phyloP scores from a whole-genome alignment of 2,113 vertebrate genomes.

The Camarhynchus parvulus region DNA sequence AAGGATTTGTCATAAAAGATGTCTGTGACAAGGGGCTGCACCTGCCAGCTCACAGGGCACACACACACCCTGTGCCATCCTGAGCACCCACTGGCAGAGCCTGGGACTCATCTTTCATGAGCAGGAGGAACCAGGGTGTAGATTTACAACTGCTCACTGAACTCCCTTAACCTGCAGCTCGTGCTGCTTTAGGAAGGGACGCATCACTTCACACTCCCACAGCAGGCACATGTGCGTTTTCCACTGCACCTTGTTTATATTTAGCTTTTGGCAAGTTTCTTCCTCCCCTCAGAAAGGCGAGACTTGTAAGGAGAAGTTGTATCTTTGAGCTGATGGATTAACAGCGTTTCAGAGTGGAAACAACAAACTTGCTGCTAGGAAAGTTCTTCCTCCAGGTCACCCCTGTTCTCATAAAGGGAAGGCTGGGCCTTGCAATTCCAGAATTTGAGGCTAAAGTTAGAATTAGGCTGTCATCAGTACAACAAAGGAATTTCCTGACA shows the following conservation, averaged over 20 bases:
- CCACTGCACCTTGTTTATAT: background rate
- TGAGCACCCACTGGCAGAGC: background rate
- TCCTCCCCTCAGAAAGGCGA: background rate
- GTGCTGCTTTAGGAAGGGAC: background rate
- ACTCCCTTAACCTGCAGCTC: background rate
- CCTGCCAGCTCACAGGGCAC: background rate
- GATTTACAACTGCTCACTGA: background rate
- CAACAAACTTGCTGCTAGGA: background rate
- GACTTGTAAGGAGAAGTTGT: background rate
- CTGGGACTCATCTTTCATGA: background rate
- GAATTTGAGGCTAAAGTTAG: constrained; percentile 32
- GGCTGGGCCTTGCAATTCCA: background rate
- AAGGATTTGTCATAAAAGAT: too few species aligned
- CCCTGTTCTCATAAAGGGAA: background rate
- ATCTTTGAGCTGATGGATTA: background rate
- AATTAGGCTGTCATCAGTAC: background rate
- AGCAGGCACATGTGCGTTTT: background rate
- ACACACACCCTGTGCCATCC: background rate
- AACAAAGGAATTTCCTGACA: constrained; percentile 43
- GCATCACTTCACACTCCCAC: background rate
- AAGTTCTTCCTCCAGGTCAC: constrained; percentile 5
- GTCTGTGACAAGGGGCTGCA: background rate
- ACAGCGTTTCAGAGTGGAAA: background rate
- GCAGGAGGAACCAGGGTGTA: background rate
- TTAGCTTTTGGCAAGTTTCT: background rate